These are phyloP conservation scores for Melinaea menophilus DNA, from an alignment of 2,888 invertebrate genomes.

Conservation along the genomic window DNA sequence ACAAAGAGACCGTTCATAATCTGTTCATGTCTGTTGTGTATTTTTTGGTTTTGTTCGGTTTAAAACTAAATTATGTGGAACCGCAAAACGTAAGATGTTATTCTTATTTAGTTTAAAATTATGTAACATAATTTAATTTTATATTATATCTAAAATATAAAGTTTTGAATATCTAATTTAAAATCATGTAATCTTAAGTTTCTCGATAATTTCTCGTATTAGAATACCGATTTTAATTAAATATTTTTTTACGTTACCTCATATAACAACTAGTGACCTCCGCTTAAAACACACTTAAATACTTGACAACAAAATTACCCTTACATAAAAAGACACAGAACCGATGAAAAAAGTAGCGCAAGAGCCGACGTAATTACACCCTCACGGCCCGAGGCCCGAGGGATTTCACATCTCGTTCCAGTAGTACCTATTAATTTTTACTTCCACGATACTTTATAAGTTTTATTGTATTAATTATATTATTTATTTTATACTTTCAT, in stretches of 20 bases:
- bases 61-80: background rate
- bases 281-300: background rate
- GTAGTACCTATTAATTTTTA: background rate
- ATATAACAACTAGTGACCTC: background rate
- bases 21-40: conserved; percentile 5
- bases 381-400: background rate
- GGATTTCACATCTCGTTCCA: background rate
- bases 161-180: too few relatives aligned
- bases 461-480: too few relatives aligned
- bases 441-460: background rate
- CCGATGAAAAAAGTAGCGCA: background rate
- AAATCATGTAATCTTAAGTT: too few relatives aligned
- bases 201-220: too few relatives aligned
- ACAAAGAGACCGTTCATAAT: conserved; percentile 21
- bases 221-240: too few relatives aligned
- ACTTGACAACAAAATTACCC: conserved; percentile 1
- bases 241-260: too few relatives aligned
- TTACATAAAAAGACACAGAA: background rate
- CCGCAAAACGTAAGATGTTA: background rate
- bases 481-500: too few relatives aligned
- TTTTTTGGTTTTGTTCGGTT: conserved; percentile 2
- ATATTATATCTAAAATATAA: background rate
- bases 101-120: background rate
- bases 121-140: background rate
- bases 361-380: background rate